These are phyloP conservation scores for Trichopoda pennipes DNA, from an alignment of 2,888 invertebrate species.

Conservation along the genomic window DNA sequence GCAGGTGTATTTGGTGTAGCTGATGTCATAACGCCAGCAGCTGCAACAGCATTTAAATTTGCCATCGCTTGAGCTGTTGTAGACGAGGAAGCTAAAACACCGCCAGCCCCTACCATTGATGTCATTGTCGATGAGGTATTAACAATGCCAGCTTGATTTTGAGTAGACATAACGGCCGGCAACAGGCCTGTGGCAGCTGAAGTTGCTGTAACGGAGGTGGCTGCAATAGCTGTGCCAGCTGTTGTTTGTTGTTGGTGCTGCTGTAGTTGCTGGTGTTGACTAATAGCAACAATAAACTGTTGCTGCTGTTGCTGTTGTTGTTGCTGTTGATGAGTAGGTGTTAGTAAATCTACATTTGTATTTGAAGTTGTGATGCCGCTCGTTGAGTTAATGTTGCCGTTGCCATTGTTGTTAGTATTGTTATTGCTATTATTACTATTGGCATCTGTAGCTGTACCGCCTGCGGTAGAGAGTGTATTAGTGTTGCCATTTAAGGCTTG, in stretches of 20 bases:
- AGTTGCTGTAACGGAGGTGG: constrained; percentile 75
- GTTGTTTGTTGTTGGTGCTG: constrained; percentile 54
- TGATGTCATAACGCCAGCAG: constrained; percentile 77
- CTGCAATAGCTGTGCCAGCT: constrained; percentile 59
- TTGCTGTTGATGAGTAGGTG: constrained; percentile 66
- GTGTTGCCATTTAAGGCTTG: constrained; percentile 71
- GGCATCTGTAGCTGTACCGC: constrained; percentile 68
- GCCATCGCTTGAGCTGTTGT: constrained; percentile 79
- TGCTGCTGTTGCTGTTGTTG: constrained; percentile 72
- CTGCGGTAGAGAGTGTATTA: constrained; percentile 67
- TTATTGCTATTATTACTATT: constrained; percentile 54
- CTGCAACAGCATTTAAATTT: constrained; percentile 77
- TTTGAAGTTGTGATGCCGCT: constrained; percentile 58
- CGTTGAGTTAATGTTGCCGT: constrained; percentile 62
- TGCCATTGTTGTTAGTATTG: constrained; percentile 61
- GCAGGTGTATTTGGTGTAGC: constrained; percentile 81
- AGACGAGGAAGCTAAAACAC: constrained; percentile 71
- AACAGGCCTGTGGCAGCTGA: constrained; percentile 75
- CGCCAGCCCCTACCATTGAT: constrained; percentile 72
- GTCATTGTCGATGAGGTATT: constrained; percentile 72
- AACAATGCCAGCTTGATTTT: constrained; percentile 68
- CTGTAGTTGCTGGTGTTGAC: constrained; percentile 66
- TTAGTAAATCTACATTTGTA: constrained; percentile 62
- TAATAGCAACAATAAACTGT: constrained; percentile 71
- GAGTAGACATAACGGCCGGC: constrained; percentile 76